Evolutionary conservation across 2,888 invertebrate genomes (phyloP), one percentile per base, ranked within the genome.

Genomic region (Holacanthella duospinosa): DNA sequence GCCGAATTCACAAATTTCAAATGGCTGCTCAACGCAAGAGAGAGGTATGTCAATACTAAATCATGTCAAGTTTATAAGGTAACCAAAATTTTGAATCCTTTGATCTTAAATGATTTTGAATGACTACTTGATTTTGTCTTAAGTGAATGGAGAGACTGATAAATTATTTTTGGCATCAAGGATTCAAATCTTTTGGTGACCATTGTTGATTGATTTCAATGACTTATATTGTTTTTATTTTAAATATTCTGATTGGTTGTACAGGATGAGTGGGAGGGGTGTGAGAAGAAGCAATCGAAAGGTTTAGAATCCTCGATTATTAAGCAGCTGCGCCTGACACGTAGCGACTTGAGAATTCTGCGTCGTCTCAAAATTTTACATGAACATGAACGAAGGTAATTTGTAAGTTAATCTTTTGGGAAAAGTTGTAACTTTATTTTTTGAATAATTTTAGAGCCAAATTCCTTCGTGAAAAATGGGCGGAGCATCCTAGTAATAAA

Each of bases 1-100:
- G 62, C 43, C 43, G 65, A 28, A 44, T 65, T 29, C 65, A 65
- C n/a, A 65, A 60, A 6, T 28, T 25, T 25, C 44, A 59, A 29
- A 43, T 62, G 6, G 1, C n/a, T 4, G 44, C 43, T 24, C 29
- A 58, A 26, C n/a, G 36, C 2, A 54, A 62, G 26, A 29, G 29
- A 63, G 29, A 54, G 4, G 64, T 64, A 43, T 56, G 28, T 59
- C 28, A 1, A 9, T 56, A 54, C 3, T 61, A n/a, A 29, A 61
- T 24, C n/a, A n/a, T n/a, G n/a, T n/a, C n/a, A n/a, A n/a, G n/a
- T n/a, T n/a, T n/a, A n/a, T n/a, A n/a, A n/a, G n/a, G n/a, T n/a
- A n/a, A n/a, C n/a, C n/a, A n/a, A n/a, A n/a, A n/a, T n/a, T n/a
- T n/a, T n/a, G n/a, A n/a, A n/a, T n/a, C n/a, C n/a, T n/a, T n/a